Evolutionary conservation across 2,797 vertebrate species (phyloP).

Genomic region (Cichlasoma orientale): DNA sequence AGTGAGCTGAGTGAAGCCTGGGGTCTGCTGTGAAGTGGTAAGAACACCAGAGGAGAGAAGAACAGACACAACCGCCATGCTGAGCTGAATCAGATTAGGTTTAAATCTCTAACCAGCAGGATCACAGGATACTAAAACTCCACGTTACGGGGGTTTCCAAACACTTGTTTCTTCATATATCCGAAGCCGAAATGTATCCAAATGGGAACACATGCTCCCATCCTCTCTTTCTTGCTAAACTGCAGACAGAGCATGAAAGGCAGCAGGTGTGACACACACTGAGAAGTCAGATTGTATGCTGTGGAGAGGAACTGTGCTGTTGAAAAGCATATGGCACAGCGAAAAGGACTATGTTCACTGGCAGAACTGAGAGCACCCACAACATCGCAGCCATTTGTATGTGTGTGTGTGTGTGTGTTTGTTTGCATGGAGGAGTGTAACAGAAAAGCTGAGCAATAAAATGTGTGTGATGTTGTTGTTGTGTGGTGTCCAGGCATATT

Average conservation of each 20-base stretch:
- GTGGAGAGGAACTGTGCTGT: slow-evolving; percentile 28
- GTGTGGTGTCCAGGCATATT: slow-evolving; percentile 51
- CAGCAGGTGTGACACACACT: slow-evolving; percentile 17
- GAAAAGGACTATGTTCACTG: slow-evolving; percentile 13
- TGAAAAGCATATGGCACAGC: slow-evolving; percentile 40
- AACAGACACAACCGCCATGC: slow-evolving; percentile 1
- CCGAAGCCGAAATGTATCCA: not conserved
- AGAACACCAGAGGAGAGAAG: slow-evolving; percentile 1
- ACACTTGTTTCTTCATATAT: not conserved
- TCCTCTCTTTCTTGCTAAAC: not conserved
- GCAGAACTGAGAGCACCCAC: slow-evolving; percentile 2
- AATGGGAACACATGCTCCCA: not conserved
- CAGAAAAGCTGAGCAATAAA: slow-evolving; percentile 16
- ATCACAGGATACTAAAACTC: slow-evolving; percentile 11
- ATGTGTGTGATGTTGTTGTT: slow-evolving; percentile 25
- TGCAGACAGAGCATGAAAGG: slow-evolving; percentile 25
- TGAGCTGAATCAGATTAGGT: slow-evolving; percentile 27
- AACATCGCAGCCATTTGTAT: slow-evolving; percentile 1
- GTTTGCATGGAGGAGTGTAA: slow-evolving; percentile 7
- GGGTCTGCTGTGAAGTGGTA: not conserved
- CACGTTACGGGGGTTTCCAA: not conserved
- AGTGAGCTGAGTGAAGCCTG: not conserved
- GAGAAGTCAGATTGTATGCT: slow-evolving; percentile 14
- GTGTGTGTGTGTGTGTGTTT: not conserved
- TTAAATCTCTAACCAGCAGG: slow-evolving; percentile 22